Evolutionary conservation across 2,113 vertebrate genomes (phyloP), one percentile per base, ranked within the genome.

Genomic region (Alexandromys fortis): DNA sequence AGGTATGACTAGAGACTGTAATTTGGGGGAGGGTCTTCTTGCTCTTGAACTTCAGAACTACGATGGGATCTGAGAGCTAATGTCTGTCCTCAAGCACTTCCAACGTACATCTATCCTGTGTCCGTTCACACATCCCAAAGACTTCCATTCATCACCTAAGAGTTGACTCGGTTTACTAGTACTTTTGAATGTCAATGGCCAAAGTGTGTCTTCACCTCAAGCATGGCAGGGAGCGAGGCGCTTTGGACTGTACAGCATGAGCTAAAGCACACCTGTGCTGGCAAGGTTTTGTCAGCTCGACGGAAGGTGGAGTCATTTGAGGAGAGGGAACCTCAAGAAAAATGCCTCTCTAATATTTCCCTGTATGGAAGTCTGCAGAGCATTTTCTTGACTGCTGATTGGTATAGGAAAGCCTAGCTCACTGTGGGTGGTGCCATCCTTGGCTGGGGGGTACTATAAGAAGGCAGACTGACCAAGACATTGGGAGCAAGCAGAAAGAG

Each of bases 241-340:
- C 22, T 38, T 38, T 3, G 0, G 3, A 33, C 30, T 33, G 3
- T 14, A 4, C 2, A 1, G 24, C 0, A 1, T 11, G 30, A 45
- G 33, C 13, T 11, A 3, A n/a, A 21, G 8, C 12, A 8, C n/a
- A 45, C 45, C 73, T 76, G 73, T 26, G 38, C 45, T 76, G 38
- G 38, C 11, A 26, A 45, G 73, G 26, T 45, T 76, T 76, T 14
- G 11, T 45, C 38, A 2, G 26, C 10, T 45, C 0, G 22, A 45
- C 2, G 5, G 21, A 45, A 26, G 72, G 72, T 38, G 38, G n/a
- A 73, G 72, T 73, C 72, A 38, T 73, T 73, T 73, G 72, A 38
- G n/a, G 19, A 73, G 8, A 73, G 17, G n/a, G 72, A 73, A 22
- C 72, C 8, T 73, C n/a, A 38, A 73, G 72, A n/a, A 72, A 73